Percentiles rank a stretch among this genome's conserved stretches.
phyloP scores from a whole-genome alignment of 1,140 invertebrate genomes.

The Meloidogyne floridensis region DNA sequence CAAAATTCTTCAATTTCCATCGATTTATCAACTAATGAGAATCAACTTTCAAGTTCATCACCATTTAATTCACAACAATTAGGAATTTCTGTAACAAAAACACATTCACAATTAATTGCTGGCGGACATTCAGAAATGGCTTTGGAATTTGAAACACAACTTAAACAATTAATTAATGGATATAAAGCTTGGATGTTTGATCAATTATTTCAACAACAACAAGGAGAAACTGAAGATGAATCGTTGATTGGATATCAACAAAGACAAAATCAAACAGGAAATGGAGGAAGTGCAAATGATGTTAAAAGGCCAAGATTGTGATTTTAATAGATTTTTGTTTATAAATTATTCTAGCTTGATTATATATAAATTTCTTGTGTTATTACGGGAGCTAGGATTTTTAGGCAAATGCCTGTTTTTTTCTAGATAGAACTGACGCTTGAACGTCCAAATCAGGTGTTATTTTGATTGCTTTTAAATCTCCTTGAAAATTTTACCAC shows the following conservation, averaged over 20 bases:
- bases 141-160: slow-evolving; percentile 20
- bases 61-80: not conserved
- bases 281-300: not conserved
- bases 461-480: no score
- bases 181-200: slow-evolving; percentile 36
- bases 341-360: no score
- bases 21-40: not conserved
- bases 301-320: not conserved
- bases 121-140: slow-evolving; percentile 20
- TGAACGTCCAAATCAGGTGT: no score
- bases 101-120: slow-evolving; percentile 17
- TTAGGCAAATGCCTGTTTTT: no score
- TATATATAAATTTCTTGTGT: no score
- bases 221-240: slow-evolving; percentile 9
- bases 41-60: not conserved
- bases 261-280: not conserved
- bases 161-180: slow-evolving; percentile 21
- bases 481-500: no score
- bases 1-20: not conserved
- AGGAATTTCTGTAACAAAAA: not conserved
- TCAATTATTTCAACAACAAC: slow-evolving; percentile 25
- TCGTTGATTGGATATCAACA: not conserved
- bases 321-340: not conserved
- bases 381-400: no score
- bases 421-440: no score